These are phyloP conservation scores for Leucoptera coffeella DNA, from an alignment of 2,888 invertebrate species.

Conservation along the genomic window DNA sequence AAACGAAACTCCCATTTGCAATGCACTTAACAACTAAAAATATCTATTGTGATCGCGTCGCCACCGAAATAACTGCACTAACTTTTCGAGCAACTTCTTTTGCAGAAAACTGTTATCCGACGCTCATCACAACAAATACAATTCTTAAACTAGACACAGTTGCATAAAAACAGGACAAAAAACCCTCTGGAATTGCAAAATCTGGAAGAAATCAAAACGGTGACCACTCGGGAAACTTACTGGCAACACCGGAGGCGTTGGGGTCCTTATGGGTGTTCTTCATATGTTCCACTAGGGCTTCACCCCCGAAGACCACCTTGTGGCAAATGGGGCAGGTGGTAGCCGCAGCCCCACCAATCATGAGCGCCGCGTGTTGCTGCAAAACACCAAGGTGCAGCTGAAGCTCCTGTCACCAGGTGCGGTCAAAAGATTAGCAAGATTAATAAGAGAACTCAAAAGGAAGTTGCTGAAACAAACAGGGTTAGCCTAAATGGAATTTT, in stretches of 20 bases:
- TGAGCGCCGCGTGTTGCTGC: conserved; percentile 92
- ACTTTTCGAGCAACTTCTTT: no score
- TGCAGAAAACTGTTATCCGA: no score
- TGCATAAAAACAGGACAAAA: conserved; percentile 1
- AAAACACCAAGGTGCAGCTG: conserved; percentile 90
- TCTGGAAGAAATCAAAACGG: conserved; percentile 11
- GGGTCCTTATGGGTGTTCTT: conserved; percentile 93
- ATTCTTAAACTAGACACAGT: no score
- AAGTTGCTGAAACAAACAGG: conserved; percentile 10
- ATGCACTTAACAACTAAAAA: conserved; percentile 30
- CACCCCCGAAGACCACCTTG: conserved; percentile 89
- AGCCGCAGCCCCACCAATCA: conserved; percentile 86
- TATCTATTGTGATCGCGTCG: conserved; percentile 23
- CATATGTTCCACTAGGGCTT: conserved; percentile 94
- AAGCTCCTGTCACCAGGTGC: conserved; percentile 64
- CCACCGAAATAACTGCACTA: no score
- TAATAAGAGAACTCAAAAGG: conserved; percentile 10
- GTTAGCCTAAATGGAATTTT: conserved; percentile 19
- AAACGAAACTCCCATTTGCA: conserved; percentile 39
- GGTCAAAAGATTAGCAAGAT: conserved; percentile 17
- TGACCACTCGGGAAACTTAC: conserved; percentile 61
- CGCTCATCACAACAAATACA: no score
- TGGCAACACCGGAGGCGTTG: conserved; percentile 80
- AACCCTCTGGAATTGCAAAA: background rate
- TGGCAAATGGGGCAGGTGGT: conserved; percentile 91